Conservation (phyloP, 2,888 invertebrate genomes). For the Linnaemya vulpina region DNA sequence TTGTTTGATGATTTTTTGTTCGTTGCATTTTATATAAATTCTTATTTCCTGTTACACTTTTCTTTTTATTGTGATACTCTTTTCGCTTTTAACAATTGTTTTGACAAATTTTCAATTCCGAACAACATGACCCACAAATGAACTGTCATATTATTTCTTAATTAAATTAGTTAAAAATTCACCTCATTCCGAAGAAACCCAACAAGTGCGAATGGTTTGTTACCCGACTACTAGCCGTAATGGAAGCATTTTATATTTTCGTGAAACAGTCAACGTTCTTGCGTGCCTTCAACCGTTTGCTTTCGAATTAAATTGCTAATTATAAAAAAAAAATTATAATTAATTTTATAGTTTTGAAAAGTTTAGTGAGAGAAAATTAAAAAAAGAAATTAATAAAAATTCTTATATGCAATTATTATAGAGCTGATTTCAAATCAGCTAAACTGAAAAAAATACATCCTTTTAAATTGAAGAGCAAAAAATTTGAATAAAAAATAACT, state of each 20-base stretch:
- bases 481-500: not conserved
- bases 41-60: constrained; percentile 14
- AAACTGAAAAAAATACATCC: not conserved
- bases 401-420: no score
- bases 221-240: constrained; percentile 70
- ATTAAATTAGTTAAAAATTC: constrained; percentile 73
- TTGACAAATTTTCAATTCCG: constrained; percentile 15
- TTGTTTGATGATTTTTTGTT: not conserved
- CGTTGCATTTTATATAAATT: not conserved
- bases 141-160: constrained; percentile 64
- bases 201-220: constrained; percentile 70
- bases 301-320: not conserved
- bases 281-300: constrained; percentile 66
- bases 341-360: constrained; percentile 8
- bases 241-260: constrained; percentile 59
- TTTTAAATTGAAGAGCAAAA: not conserved
- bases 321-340: not conserved
- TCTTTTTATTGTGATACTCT: not conserved
- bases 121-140: constrained; percentile 44
- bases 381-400: not conserved
- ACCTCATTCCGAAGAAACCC: constrained; percentile 72
- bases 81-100: not conserved
- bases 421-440: not conserved
- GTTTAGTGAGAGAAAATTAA: not conserved
- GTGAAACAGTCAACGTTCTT: constrained; percentile 71